phyloP scores from a whole-genome alignment of 1,140 invertebrate genomes.

The Drosophila equinoxialis region DNA sequence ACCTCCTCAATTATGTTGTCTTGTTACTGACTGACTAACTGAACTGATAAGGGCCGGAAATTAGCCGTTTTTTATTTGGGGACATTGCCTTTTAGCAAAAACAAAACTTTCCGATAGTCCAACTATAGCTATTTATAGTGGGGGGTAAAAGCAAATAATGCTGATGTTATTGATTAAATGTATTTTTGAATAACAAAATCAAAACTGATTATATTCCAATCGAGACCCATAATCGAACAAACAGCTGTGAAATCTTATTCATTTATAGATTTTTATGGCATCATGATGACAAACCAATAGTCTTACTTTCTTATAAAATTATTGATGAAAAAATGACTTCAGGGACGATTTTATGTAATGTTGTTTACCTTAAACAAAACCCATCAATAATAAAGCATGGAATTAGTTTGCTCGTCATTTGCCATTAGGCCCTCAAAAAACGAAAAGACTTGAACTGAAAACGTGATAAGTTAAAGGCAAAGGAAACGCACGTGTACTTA shows the following conservation, averaged over 20 bases:
- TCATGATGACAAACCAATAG: neutral
- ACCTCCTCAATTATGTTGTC: constrained; percentile 2
- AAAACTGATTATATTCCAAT: constrained; percentile 8
- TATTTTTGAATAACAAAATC: constrained; percentile 6
- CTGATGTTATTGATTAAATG: constrained; percentile 8
- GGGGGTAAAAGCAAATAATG: neutral
- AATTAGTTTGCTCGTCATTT: constrained; percentile 2
- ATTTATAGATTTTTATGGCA: neutral
- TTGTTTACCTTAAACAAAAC: neutral
- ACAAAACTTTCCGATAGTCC: constrained; percentile 9
- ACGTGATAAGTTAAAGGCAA: constrained; percentile 40
- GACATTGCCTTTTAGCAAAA: constrained; percentile 4
- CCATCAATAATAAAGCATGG: constrained; percentile 31
- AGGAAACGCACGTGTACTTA: constrained; percentile 57
- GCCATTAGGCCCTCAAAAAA: too few species aligned
- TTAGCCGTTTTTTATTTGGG: neutral
- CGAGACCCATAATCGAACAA: neutral
- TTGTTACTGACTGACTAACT: neutral
- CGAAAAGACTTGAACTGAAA: neutral
- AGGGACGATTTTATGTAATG: constrained; percentile 8
- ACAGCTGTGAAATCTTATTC: neutral
- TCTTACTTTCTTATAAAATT: neutral
- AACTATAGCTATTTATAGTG: constrained; percentile 4
- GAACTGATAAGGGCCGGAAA: constrained; percentile 4
- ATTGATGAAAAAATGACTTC: neutral